phyloP scores from a whole-genome alignment of 2,113 vertebrate genomes.

The Brienomyrus longianalis region DNA sequence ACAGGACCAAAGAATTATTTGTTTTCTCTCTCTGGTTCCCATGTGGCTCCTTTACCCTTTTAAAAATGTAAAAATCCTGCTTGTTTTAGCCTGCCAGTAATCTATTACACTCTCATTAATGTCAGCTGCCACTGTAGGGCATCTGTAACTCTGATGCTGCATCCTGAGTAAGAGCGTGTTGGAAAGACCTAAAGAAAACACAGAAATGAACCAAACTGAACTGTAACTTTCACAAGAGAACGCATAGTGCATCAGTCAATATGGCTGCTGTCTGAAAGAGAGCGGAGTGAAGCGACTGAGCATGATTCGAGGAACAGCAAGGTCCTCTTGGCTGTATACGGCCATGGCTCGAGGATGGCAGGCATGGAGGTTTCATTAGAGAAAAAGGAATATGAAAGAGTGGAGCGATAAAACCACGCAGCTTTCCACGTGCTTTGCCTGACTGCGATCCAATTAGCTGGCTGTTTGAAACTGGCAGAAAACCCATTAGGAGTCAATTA shows the following conservation, averaged over 20 bases:
- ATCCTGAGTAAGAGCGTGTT: background rate
- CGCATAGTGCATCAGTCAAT: background rate
- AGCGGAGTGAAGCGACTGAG: background rate
- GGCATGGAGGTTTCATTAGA: slow-evolving; percentile 20
- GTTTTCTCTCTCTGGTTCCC: background rate
- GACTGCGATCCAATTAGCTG: slow-evolving; percentile 70
- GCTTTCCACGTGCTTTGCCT: slow-evolving; percentile 49
- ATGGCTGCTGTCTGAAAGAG: background rate
- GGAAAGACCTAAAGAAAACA: background rate
- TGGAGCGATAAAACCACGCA: slow-evolving; percentile 51
- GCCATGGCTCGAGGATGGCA: background rate
- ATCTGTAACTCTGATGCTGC: background rate
- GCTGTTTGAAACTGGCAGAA: slow-evolving; percentile 60
- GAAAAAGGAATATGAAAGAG: slow-evolving; percentile 50
- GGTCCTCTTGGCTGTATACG: background rate
- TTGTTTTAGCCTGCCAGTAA: background rate
- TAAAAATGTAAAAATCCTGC: background rate
- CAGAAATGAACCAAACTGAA: background rate
- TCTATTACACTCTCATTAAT: background rate
- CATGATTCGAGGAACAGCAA: background rate
- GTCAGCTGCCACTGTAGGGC: background rate
- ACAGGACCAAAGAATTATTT: background rate
- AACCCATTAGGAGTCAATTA: slow-evolving; percentile 72
- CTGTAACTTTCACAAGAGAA: background rate
- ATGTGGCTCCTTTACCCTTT: background rate